phyloP scores from a whole-genome alignment of 2,888 invertebrate genomes.

The Cryptocephalus primarius region DNA sequence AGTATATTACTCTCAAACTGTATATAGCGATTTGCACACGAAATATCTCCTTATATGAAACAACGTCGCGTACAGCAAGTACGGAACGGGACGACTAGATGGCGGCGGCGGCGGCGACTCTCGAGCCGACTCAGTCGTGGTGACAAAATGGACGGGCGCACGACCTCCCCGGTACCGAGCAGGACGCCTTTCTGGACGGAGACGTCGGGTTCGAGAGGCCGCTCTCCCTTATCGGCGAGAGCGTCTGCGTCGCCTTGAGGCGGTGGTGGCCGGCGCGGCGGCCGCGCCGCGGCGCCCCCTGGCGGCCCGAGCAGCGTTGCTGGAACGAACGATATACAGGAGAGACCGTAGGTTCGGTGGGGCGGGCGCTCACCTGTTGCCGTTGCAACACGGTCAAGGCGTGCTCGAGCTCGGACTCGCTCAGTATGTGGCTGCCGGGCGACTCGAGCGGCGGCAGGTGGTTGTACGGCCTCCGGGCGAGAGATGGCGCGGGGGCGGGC shows the following conservation, averaged over 20 bases:
- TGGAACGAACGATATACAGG: slow-evolving; percentile 13
- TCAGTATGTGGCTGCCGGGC: slow-evolving; percentile 37
- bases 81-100: too few relatives aligned
- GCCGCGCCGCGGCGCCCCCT: slow-evolving; percentile 26
- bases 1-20: too few relatives aligned
- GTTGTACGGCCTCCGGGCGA: too few relatives aligned
- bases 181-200: slow-evolving; percentile 37
- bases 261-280: slow-evolving; percentile 9
- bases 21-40: too few relatives aligned
- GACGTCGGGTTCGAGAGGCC: slow-evolving; percentile 61
- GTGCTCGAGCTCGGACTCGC: slow-evolving; percentile 37
- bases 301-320: slow-evolving; percentile 13
- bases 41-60: too few relatives aligned
- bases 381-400: slow-evolving; percentile 32
- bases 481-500: too few relatives aligned
- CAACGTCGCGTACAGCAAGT: too few relatives aligned
- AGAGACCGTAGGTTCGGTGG: slow-evolving; percentile 11
- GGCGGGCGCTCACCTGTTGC: slow-evolving; percentile 25
- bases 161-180: too few relatives aligned
- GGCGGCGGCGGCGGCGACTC: too few relatives aligned
- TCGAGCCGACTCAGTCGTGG: too few relatives aligned
- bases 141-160: too few relatives aligned
- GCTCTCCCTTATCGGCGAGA: slow-evolving; percentile 61
- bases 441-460: slow-evolving; percentile 31
- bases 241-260: slow-evolving; percentile 40